phyloP scores from a whole-genome alignment of 2,113 vertebrate species.

The Ondatra zibethicus region DNA sequence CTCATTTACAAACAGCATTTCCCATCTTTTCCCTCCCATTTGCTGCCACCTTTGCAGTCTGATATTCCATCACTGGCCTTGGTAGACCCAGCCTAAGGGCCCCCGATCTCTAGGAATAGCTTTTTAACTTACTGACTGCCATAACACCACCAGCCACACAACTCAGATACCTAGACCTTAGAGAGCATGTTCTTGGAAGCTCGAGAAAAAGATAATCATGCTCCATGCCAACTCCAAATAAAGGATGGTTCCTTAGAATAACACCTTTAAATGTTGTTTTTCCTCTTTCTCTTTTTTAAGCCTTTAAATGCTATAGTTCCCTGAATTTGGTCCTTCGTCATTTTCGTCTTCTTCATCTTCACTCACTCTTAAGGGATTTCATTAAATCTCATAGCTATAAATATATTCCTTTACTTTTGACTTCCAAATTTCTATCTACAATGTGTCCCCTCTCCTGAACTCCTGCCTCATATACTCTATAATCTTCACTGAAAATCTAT shows the following conservation, averaged over 20 bases:
- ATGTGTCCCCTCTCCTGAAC: not conserved
- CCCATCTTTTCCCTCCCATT: not conserved
- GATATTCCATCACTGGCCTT: not conserved
- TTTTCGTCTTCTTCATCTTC: constrained; percentile 26
- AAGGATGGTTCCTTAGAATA: constrained; percentile 32
- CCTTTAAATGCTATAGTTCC: constrained; percentile 27
- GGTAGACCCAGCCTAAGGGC: not conserved
- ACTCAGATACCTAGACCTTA: not conserved
- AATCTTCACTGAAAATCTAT: constrained; percentile 13
- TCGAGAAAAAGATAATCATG: not conserved
- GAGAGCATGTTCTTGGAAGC: not conserved
- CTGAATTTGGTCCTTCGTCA: not conserved
- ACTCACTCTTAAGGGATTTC: constrained; percentile 11
- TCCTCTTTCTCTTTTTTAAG: constrained; percentile 4
- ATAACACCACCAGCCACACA: not conserved
- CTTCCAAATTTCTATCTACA: constrained; percentile 29
- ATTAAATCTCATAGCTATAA: not conserved
- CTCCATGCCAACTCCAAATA: not conserved
- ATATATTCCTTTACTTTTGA: not conserved
- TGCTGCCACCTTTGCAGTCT: not conserved
- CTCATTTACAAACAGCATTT: constrained; percentile 20
- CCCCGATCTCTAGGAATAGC: not conserved
- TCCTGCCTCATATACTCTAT: not conserved
- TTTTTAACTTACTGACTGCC: not conserved
- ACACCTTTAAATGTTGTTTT: constrained; percentile 25